These are phyloP conservation scores for Amphilophus citrinellus DNA, from an alignment of 2,113 vertebrate genomes.

Conservation along the genomic window DNA sequence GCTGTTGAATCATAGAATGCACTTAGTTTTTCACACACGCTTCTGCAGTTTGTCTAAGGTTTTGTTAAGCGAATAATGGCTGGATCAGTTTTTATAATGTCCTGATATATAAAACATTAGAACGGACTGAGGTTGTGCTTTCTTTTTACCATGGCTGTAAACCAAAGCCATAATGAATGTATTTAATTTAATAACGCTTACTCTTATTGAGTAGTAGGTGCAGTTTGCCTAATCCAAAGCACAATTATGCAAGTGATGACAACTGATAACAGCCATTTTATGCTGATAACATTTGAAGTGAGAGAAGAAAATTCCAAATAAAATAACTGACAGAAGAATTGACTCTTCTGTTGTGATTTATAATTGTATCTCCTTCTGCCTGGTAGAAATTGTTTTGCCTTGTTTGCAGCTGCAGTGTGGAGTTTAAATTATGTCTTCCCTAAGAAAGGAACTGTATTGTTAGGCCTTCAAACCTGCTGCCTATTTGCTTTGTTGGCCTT, in stretches of 20 bases:
- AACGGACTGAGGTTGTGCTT: not conserved
- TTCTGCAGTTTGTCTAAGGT: not conserved
- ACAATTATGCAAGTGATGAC: not conserved
- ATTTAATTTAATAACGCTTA: not conserved
- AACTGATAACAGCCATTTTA: not conserved
- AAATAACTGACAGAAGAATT: not conserved
- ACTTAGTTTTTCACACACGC: not conserved
- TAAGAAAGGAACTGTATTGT: not conserved
- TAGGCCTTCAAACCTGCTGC: not conserved
- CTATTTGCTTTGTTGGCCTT: not conserved
- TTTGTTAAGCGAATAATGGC: not conserved
- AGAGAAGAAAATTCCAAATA: not conserved
- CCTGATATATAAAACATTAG: not conserved
- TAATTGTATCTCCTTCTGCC: not conserved
- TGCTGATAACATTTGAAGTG: not conserved
- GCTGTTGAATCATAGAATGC: not conserved
- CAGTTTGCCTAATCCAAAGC: not conserved
- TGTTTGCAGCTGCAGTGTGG: not conserved
- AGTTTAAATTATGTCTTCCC: slow-evolving; percentile 1
- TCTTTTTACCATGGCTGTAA: not conserved
- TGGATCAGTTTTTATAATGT: not conserved
- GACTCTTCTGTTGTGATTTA: slow-evolving; percentile 15
- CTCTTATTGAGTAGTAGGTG: not conserved
- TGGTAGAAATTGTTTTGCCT: not conserved
- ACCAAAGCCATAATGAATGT: not conserved